Evolutionary conservation across 2,888 invertebrate species (phyloP), one percentile per base, ranked within the genome.

Genomic region (Cartodere bifasciata): DNA sequence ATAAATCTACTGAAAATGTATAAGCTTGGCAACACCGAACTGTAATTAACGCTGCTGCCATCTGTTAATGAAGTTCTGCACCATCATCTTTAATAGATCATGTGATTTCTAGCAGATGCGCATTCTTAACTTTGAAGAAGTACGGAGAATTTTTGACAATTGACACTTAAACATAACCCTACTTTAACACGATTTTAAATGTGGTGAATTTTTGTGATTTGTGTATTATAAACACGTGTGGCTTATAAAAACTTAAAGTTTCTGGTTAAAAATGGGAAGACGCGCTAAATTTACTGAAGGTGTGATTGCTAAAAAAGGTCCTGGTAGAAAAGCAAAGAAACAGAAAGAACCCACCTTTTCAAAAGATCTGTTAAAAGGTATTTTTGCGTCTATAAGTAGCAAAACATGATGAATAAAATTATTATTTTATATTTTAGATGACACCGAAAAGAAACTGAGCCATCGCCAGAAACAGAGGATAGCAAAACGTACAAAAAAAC

Each of bases 261-360:
- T n/a, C 20, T 20, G 6, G n/a, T 6, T 20, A 29, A 65, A 47
- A 50, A 90, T 90, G 90, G 88, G 88, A 39, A 70, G 88, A 23
- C 88, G 86, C 63, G 86, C 82, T 3, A 80, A 81, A 50, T 87
- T 77, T 55, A 69, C 68, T 43, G 81, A 82, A 46, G 71, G 64
- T 17, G 66, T 64, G 32, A 69, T 74, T 43, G 70, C 70, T 2
- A 83, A 83, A 52, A 80, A 76, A 47, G 90, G 90, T 0, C 87
- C 84, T 5, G 91, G 90, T 0, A 72, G 77, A 41, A 92, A 91
- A 60, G 66, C 87, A 0, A 81, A 76, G 44, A 92, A 91, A 52
- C 92, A 92, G 52, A 72, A 74, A 23, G 78, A 82, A 45, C 91
- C 92, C 2, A 64, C 67, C 27, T 74, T 80, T 50, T 69, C 71